Base-by-base conservation (phyloP, 2,797 vertebrate genomes). In the Pitangus sulphuratus region DNA sequence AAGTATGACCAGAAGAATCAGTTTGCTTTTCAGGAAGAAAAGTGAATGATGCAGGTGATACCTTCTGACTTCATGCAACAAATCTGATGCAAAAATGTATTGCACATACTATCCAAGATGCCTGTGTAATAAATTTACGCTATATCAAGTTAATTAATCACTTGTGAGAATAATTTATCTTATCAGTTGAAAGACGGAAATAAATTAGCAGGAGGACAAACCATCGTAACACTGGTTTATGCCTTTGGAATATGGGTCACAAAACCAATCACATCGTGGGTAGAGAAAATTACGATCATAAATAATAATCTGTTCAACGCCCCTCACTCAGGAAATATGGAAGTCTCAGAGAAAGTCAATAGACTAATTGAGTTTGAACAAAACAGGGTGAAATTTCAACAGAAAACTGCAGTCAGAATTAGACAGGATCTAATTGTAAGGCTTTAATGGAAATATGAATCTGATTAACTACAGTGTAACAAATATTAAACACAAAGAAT, bases 281-380 rank as follows among this genome's bases (percentile, higher is more conserved):
- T 37, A 95, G 75, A 75, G 54, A 89, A 96, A 95, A 93, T 79
- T 89, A 11, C 1, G 3, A 15, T 68, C 39, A 51, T 94, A 90
- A 79, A 83, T 92, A 95, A 96, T 79, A 94, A 74, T 71, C 62
- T 15, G 19, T 81, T 90, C 80, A 66, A 56, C 71, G 58, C 20
- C 30, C 53, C 56, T 94, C 11, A 35, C 17, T 66, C 18, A 77
- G 53, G 68, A 94, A 93, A 79, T 53, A 69, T 45, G 48, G 44
- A 85, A 69, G 40, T 69, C 56, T 95, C 60, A 82, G 48, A 82
- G 45, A 95, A 95, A 64, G 37, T 89, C 91, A 88, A 95, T 94
- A 96, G 97, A 86, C 16, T 95, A 96, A 96, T 61, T 92, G 92
- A 95, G 76, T 89, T 56, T 93, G 66, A 97, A 95, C 48, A 93